Percentiles rank a stretch among this genome's conserved stretches.
Conservation (phyloP, 2,113 vertebrate genomes). For the Dunckerocampus dactyliophorus region DNA sequence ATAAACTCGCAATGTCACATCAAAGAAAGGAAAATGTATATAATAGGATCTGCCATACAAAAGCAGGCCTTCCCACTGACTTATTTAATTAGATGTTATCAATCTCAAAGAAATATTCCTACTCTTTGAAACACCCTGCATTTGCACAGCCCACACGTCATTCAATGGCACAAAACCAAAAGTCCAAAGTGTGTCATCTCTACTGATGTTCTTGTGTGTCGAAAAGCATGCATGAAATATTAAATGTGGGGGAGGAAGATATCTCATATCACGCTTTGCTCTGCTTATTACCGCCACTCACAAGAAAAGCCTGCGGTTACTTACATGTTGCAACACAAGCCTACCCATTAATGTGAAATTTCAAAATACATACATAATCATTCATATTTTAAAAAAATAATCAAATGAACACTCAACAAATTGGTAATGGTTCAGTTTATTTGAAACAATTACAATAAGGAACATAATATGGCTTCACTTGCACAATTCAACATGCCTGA, state of each 20-base stretch:
- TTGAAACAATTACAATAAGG: too few species aligned
- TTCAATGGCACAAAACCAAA: slow-evolving; percentile 32
- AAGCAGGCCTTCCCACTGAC: slow-evolving; percentile 49
- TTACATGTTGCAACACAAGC: slow-evolving; percentile 3
- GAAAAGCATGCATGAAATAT: slow-evolving; percentile 27
- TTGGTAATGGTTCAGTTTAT: too few species aligned
- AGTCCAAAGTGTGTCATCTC: slow-evolving; percentile 26
- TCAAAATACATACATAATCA: too few species aligned
- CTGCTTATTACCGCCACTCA: slow-evolving; percentile 26
- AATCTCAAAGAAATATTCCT: slow-evolving; percentile 48
- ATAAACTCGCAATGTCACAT: slow-evolving; percentile 18
- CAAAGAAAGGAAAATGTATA: slow-evolving; percentile 35
- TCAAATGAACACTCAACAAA: too few species aligned
- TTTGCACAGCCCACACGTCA: slow-evolving; percentile 42
- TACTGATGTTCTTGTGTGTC: slow-evolving; percentile 20
- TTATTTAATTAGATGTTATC: slow-evolving; percentile 65
- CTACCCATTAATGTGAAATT: too few species aligned
- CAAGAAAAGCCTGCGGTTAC: slow-evolving; percentile 21
- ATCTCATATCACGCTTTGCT: slow-evolving; percentile 13
- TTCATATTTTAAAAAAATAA: too few species aligned
- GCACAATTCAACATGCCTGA: too few species aligned
- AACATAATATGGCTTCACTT: too few species aligned
- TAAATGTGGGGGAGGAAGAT: slow-evolving; percentile 26
- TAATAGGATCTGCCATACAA: slow-evolving; percentile 34
- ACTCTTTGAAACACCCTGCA: slow-evolving; percentile 37